Base-by-base conservation (phyloP, 2,797 vertebrate species). In the Hydrocynus forskahlii region DNA sequence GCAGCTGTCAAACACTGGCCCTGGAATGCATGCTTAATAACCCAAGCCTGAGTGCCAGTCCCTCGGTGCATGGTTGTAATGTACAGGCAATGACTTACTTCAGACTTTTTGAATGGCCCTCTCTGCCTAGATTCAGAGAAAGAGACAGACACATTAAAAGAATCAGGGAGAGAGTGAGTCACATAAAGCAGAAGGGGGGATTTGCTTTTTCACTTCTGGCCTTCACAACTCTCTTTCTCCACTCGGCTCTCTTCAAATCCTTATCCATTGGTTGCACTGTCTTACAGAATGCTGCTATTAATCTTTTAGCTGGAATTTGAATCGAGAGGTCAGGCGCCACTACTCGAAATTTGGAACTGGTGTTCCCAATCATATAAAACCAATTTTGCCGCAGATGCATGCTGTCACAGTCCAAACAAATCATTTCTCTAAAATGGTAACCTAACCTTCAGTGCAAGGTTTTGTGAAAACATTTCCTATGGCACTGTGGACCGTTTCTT, bases 271-370 rank as follows among this genome's bases (percentile, higher is more conserved):
- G n/a, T 64, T 64, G 14, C 29, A 38, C 63, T 62, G 9, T 76
- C 73, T 63, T 52, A 54, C 16, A 38, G 66, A 43, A 40, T 43
- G 57, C 13, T 66, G 70, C 66, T 48, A 43, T 81, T 85, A 86
- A 86, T 84, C 79, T 80, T 66, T 78, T n/a, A 8, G 19, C 81
- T 55, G 52, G 81, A 87, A 88, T 87, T 79, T 29, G 29, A 29
- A 29, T 29, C 29, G 29, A 29, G 29, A 29, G 29, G 29, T 29
- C 3, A 29, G 29, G 29, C 29, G 29, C 29, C 3, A 29, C 29
- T 29, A 3, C 29, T 29, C 29, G 3, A 3, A 29, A 29, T 29
- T 29, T 29, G 29, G 29, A 29, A 29, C 29, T 29, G 29, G 29
- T 29, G 29, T 29, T 29, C 29, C 29, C 29, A 29, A 29, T 29